Evolutionary conservation across 2,113 vertebrate genomes (phyloP).

Genomic region (Ictalurus furcatus): DNA sequence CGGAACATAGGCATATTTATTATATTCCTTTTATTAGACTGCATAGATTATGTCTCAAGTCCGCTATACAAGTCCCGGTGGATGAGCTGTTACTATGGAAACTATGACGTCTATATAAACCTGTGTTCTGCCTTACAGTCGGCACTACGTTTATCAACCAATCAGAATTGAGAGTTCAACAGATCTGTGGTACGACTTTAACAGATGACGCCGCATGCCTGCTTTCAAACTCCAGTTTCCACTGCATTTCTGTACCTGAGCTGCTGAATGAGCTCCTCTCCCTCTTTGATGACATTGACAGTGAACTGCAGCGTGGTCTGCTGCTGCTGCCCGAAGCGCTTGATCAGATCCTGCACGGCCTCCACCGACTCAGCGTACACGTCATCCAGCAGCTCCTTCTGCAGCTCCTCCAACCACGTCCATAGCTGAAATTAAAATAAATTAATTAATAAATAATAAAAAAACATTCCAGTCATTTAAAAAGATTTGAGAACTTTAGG

Average conservation of each 20-base stretch:
- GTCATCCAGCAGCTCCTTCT: constrained; percentile 97
- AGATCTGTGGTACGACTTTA: neutral
- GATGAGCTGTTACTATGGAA: too few species aligned
- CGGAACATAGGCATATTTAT: too few species aligned
- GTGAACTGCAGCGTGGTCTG: constrained; percentile 97
- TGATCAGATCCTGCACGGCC: constrained; percentile 97
- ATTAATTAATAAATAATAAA: neutral
- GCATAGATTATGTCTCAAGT: too few species aligned
- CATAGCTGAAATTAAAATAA: constrained; percentile 77
- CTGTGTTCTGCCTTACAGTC: too few species aligned
- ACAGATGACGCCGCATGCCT: neutral
- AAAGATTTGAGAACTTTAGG: neutral
- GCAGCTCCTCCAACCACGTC: constrained; percentile 98
- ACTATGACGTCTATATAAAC: too few species aligned
- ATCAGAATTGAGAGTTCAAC: neutral
- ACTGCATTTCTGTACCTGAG: constrained; percentile 77
- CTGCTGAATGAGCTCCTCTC: constrained; percentile 97
- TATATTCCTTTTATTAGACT: neutral
- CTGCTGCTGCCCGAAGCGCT: constrained; percentile 96
- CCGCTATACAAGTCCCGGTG: neutral
- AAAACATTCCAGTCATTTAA: neutral
- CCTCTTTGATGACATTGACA: constrained; percentile 98
- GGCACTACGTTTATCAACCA: neutral
- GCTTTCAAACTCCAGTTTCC: neutral
- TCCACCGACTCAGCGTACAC: constrained; percentile 98